Conservation (phyloP, 2,797 vertebrate genomes). For the Cyprinodon diabolis region DNA sequence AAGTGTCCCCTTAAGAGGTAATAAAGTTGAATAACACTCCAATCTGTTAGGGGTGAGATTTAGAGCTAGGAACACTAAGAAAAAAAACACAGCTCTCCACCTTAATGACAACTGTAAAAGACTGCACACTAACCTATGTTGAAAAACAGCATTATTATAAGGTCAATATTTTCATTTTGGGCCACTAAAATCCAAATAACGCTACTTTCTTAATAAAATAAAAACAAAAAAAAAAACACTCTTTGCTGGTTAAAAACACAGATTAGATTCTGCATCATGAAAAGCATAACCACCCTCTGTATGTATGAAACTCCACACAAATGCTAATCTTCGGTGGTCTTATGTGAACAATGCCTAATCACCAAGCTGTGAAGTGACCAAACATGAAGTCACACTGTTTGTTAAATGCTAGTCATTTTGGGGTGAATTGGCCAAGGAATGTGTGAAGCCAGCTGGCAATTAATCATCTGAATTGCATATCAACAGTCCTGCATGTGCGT, state of each 20-base stretch:
- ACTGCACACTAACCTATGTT: background rate
- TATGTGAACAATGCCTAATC: constrained; percentile 47
- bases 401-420: constrained; percentile 67
- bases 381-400: constrained; percentile 58
- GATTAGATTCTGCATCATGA: constrained; percentile 12
- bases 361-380: constrained; percentile 66
- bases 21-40: constrained; percentile 25
- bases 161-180: constrained; percentile 3
- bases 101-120: background rate
- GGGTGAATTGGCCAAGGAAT: constrained; percentile 45
- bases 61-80: constrained; percentile 7
- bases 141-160: background rate
- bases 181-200: background rate
- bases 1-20: constrained; percentile 24
- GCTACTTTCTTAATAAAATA: background rate
- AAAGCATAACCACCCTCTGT: background rate
- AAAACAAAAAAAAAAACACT: constrained; percentile 7
- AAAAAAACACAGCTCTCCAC: constrained; percentile 10
- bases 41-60: constrained; percentile 7
- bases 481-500: constrained; percentile 21
- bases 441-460: constrained; percentile 64
- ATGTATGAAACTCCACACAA: constrained; percentile 19
- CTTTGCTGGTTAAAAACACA: background rate
- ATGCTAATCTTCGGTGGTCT: constrained; percentile 43
- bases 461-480: constrained; percentile 64